Evolutionary conservation across 2,113 vertebrate species (phyloP).

Genomic region (Cacatua alba): DNA sequence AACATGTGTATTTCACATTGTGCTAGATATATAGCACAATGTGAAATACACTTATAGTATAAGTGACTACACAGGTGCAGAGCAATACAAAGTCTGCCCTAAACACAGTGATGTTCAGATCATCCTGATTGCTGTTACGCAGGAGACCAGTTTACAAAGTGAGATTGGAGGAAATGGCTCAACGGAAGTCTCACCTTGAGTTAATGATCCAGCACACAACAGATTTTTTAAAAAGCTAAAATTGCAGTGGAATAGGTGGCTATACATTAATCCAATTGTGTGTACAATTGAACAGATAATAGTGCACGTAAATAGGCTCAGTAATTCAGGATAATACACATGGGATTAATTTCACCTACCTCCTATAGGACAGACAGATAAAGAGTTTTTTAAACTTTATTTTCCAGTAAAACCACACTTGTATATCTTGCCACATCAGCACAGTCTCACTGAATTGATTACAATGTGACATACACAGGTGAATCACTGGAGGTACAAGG

Average conservation of each 20-base stretch:
- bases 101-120: background rate
- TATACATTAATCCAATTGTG: background rate
- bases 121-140: background rate
- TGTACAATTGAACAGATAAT: background rate
- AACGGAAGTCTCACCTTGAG: background rate
- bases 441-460: background rate
- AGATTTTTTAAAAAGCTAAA: background rate
- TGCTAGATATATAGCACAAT: no score
- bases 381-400: background rate
- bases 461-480: background rate
- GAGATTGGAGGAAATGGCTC: background rate
- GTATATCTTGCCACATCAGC: background rate
- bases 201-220: background rate
- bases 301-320: background rate
- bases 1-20: background rate
- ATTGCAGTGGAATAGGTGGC: background rate
- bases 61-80: background rate
- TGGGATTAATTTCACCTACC: background rate
- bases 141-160: background rate
- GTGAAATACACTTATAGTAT: background rate
- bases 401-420: background rate
- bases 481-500: background rate
- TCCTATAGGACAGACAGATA: background rate
- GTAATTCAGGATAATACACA: background rate
- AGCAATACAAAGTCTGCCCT: background rate